These are phyloP conservation scores for Pyrrhosoma nymphula DNA, from an alignment of 2,888 invertebrate species.

Conservation along the genomic window DNA sequence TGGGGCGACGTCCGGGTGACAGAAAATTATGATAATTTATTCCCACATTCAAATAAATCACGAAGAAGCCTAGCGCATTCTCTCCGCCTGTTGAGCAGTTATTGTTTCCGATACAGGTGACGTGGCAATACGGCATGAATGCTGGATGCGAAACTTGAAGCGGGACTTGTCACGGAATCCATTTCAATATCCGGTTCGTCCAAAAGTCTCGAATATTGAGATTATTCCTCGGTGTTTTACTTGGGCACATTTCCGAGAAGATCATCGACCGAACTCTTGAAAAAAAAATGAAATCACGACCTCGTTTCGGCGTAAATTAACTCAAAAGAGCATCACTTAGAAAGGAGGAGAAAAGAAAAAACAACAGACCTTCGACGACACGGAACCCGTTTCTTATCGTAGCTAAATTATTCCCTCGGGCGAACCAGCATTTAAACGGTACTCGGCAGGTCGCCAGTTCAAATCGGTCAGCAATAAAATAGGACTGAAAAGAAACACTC, in stretches of 20 bases:
- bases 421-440: background rate
- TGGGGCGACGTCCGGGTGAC: background rate
- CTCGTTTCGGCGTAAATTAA: background rate
- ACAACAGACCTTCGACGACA: background rate
- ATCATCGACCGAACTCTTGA: slow-evolving; percentile 5
- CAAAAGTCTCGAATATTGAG: background rate
- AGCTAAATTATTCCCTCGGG: background rate
- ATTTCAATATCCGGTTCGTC: slow-evolving; percentile 2
- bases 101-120: background rate
- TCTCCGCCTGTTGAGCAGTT: background rate
- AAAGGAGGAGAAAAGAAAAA: background rate
- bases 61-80: background rate
- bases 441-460: background rate
- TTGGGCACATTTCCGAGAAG: background rate
- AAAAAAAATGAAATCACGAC: background rate
- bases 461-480: background rate
- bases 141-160: background rate
- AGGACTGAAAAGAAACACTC: background rate
- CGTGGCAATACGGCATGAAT: background rate
- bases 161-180: background rate
- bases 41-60: background rate
- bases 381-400: slow-evolving; percentile 5
- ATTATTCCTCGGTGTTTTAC: background rate
- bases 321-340: background rate
- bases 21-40: background rate